Percentiles rank a stretch among this genome's conserved stretches.
phyloP scores from a whole-genome alignment of 2,888 invertebrate species.

The Meiosimyza platycephala region DNA sequence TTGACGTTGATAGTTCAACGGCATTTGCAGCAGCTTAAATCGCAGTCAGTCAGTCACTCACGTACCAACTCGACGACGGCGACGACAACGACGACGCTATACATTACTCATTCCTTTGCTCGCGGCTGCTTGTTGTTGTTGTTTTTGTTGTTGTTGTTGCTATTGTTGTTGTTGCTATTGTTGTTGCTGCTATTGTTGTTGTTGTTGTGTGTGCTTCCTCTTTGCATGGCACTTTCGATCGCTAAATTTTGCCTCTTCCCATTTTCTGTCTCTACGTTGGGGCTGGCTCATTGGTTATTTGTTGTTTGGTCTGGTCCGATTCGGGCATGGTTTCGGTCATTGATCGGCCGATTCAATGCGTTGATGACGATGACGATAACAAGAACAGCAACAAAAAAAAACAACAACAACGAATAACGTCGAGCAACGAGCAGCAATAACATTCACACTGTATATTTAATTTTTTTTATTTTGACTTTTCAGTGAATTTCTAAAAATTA shows the following conservation, averaged over 20 bases:
- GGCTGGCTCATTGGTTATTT: not conserved
- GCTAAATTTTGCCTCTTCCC: no score
- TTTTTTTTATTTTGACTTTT: not conserved
- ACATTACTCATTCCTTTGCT: conserved; percentile 10
- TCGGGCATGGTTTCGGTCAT: conserved; percentile 40
- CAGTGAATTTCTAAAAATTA: not conserved
- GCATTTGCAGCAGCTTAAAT: conserved; percentile 45
- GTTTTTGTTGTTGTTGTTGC: conserved; percentile 25
- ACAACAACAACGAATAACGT: not conserved
- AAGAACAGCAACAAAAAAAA: not conserved
- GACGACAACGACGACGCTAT: no score
- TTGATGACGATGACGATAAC: conserved; percentile 34
- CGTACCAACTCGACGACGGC: conserved; percentile 14
- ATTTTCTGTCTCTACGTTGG: no score
- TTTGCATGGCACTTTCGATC: no score
- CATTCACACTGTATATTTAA: not conserved
- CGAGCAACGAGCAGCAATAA: not conserved
- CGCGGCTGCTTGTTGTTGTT: conserved; percentile 4
- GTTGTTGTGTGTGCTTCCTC: conserved; percentile 14
- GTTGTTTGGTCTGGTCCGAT: not conserved
- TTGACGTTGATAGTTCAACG: conserved; percentile 63
- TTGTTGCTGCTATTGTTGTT: no score
- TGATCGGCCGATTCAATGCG: conserved; percentile 42
- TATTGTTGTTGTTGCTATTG: no score
- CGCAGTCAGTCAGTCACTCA: conserved; percentile 34